Base-by-base conservation (phyloP, 92 coral and sea anemone species). In the Phymanthus crucifer region DNA sequence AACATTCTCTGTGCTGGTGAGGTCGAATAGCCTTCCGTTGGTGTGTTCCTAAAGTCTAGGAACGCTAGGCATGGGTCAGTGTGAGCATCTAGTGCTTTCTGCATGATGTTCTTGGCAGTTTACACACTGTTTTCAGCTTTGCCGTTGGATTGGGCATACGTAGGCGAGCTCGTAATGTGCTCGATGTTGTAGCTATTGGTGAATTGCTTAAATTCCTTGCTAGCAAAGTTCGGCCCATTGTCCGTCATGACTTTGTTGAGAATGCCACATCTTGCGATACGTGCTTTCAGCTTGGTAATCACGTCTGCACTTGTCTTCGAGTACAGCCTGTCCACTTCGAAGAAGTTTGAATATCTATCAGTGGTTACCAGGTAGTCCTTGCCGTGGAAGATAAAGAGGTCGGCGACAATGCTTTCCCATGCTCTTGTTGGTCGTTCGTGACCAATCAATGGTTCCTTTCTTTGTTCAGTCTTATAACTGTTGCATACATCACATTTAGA, bases 401-500 rank as follows among this genome's bases (percentile, higher is more conserved):
- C 84, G 0, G 79, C 50, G 47, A 40, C 71, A 4, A 78, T 54
- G 10, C 21, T 35, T 71, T 84, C 61, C 83, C 88, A 84, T 0
- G 83, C 83, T 1, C 74, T 38, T 16, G 70, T 37, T 7, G 86
- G 58, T 26, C 65, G 19, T 21, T 50, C 71, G 10, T 80, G 83
- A 67, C 66, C 32, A 7, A 75, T 27, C 48, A 85, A 27, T 3
- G 84, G 84, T 45, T 85, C 77, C 37, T 81, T 82, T 23, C 23
- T 82, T 40, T 75, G 87, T 70, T 50, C 48, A 19, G 70, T 36
- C 78, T 66, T 80, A 73, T 79, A 79, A 76, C 84, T 64, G 72
- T 85, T 85, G 56, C 80, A 85, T 14, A 80, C 73, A 7, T 70
- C 40, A 64, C 89, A 74, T 35, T 58, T 74, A 4, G 89, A 81